Base-by-base conservation (phyloP, 2,888 invertebrate genomes). In the Trachelus iudaicus region DNA sequence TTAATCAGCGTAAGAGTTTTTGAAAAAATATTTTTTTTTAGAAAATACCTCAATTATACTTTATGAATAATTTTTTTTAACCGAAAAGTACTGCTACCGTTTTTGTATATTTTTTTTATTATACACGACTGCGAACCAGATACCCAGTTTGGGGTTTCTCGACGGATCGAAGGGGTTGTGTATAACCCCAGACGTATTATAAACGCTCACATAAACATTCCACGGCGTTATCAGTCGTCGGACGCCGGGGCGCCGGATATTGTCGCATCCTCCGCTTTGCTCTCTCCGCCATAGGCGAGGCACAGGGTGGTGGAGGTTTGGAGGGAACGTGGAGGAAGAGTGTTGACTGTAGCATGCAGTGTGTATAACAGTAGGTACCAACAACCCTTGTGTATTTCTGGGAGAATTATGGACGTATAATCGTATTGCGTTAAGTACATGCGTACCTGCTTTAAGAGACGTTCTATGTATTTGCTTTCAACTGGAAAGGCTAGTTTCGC, bases 241-340 rank as follows among this genome's bases (percentile, higher is more conserved):
- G 91, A 90, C 91, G 91, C 91, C 91, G 91, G 91, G 89, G 89
- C 90, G 90, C 89, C 91, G 91, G 91, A 91, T 91, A 91, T 91
- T 91, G 91, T 91, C 91, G 91, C 91, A 91, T 91, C 91, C 91
- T 91, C 90, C 87, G 87, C 87, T 87, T 86, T 85, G 85, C 89
- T 87, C 88, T 87, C 87, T 85, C 79, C 78, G 73, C 79, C 77
- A 73, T 74, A 75, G 77, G 75, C 40, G 75, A 68, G 75, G 69
- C 33, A 30, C 31, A 76, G 75, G 33, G 12, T 31, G 31, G 30
- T 31, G 30, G 73, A 68, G 76, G 33, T 69, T 30, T 23, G 68
- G 75, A 30, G 68, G 68, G 40, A 40, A 40, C 40, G 9, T 56
- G 15, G 9, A 23, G 23, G 71, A 71, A 34, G 71, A 31, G 71